A percentile compares a stretch with the other conserved stretches of the same genome.
These are phyloP conservation scores for Drosophila greeni DNA, from an alignment of 2,888 invertebrate species.

Conservation along the genomic window DNA sequence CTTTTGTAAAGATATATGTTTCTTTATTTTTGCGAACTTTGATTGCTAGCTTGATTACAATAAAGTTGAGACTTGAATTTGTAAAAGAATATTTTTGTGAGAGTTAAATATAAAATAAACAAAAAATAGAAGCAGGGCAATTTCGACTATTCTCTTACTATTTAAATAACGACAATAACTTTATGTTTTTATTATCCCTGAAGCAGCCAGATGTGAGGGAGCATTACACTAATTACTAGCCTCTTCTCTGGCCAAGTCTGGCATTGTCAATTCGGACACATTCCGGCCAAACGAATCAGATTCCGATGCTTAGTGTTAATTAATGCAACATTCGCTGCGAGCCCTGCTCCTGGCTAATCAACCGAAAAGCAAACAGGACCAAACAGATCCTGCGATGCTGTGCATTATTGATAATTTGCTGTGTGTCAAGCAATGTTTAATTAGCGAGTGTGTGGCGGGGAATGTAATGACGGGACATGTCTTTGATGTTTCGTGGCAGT, in stretches of 20 bases:
- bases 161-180: background rate
- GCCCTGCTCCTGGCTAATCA: conserved; percentile 49
- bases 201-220: background rate
- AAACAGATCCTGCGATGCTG: conserved; percentile 19
- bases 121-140: background rate
- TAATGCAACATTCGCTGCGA: conserved; percentile 42
- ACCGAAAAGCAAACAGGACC: conserved; percentile 32
- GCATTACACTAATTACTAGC: conserved; percentile 28
- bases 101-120: too few species aligned
- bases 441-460: conserved; percentile 40
- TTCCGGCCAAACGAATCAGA: conserved; percentile 23
- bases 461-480: conserved; percentile 24
- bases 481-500: conserved; percentile 57
- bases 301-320: conserved; percentile 51
- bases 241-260: background rate
- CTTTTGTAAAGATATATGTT: too few species aligned
- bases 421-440: conserved; percentile 45
- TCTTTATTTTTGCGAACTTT: too few species aligned
- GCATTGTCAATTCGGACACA: conserved; percentile 6
- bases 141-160: background rate
- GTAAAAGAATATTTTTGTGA: too few species aligned
- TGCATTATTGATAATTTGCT: conserved; percentile 66
- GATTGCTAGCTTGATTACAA: too few species aligned
- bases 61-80: too few species aligned
- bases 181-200: background rate